These are phyloP conservation scores for Peromyscus aztecus DNA, from an alignment of 2,797 vertebrate genomes.

Conservation along the genomic window DNA sequence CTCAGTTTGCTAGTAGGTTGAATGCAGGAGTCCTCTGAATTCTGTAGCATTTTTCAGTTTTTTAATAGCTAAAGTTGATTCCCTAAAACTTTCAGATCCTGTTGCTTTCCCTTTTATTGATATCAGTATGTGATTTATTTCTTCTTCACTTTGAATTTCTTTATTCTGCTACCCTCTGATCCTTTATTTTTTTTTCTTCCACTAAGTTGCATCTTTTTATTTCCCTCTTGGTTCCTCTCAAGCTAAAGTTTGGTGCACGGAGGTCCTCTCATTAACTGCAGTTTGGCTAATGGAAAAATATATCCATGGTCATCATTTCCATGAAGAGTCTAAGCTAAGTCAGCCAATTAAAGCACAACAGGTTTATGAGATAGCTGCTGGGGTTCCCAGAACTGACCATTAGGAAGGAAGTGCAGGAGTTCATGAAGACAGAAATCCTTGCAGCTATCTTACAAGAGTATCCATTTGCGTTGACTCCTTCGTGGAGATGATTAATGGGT, in stretches of 20 bases:
- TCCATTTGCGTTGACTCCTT: not conserved
- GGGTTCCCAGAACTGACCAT: not conserved
- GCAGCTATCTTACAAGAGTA: not conserved
- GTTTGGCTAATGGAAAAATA: not conserved
- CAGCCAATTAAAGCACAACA: not conserved
- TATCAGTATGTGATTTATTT: not conserved
- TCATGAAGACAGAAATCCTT: not conserved
- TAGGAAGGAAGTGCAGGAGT: not conserved
- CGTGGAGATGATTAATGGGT: not conserved
- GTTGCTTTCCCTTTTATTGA: not conserved
- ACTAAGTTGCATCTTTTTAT: not conserved
- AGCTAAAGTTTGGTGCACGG: not conserved
- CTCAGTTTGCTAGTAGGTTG: not conserved
- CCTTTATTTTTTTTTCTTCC: not conserved
- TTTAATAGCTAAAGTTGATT: not conserved
- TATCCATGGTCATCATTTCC: not conserved
- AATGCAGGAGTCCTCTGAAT: slow-evolving; percentile 12
- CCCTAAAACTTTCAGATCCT: not conserved
- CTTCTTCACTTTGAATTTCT: not conserved
- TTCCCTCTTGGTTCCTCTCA: not conserved
- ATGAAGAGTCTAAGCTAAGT: not conserved
- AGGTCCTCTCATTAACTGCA: not conserved
- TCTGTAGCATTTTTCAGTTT: slow-evolving; percentile 22
- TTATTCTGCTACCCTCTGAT: not conserved
- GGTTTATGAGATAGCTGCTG: not conserved